These are phyloP conservation scores for Balearica regulorum DNA, from an alignment of 2,797 vertebrate species.

Conservation along the genomic window DNA sequence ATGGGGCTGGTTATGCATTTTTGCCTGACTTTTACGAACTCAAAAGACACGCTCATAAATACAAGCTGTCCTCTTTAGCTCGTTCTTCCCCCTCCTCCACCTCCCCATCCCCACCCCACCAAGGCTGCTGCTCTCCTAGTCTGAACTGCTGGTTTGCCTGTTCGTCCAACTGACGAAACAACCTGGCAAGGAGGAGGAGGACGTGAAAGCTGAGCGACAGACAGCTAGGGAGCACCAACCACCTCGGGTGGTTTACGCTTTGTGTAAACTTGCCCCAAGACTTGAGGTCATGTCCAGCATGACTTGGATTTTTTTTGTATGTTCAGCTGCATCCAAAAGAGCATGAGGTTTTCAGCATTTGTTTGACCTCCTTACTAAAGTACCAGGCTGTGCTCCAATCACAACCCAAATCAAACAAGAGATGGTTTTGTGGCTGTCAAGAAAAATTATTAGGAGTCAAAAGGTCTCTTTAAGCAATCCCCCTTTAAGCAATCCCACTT, in stretches of 20 bases:
- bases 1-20: neutral
- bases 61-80: neutral
- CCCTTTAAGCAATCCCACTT: neutral
- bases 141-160: neutral
- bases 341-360: neutral
- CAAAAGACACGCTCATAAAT: neutral
- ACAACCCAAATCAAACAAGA: neutral
- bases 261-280: neutral
- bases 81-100: neutral
- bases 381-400: neutral
- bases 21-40: conserved; percentile 10
- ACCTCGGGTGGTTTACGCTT: neutral
- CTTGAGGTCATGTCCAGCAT: neutral
- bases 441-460: neutral
- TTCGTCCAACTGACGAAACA: neutral
- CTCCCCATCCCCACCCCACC: neutral
- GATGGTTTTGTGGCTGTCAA: conserved; percentile 2
- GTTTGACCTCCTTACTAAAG: neutral
- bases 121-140: neutral
- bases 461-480: conserved; percentile 16
- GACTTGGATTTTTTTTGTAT: neutral
- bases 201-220: rapidly evolving
- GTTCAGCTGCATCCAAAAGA: neutral
- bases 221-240: neutral
- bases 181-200: neutral